These are phyloP conservation scores for Physeter macrocephalus DNA, from an alignment of 2,113 vertebrate genomes.

Conservation along the genomic window DNA sequence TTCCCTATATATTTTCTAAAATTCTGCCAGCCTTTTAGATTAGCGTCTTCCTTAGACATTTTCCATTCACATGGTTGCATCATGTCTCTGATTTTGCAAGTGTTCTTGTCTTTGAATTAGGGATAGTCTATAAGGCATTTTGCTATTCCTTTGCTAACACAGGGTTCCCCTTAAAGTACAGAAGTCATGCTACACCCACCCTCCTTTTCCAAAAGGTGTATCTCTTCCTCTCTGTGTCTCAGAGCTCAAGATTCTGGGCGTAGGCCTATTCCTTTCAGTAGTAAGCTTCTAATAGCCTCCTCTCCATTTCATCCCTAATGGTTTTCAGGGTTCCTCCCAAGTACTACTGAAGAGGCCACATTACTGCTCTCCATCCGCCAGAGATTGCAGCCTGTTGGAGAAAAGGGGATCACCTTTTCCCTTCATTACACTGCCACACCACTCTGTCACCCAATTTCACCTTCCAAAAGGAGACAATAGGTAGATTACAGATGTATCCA, in stretches of 20 bases:
- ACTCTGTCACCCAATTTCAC: not conserved
- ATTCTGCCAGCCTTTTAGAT: not conserved
- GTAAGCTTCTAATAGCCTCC: not conserved
- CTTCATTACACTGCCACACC: not conserved
- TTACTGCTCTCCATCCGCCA: not conserved
- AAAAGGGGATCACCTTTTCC: not conserved
- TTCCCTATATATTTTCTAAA: not conserved
- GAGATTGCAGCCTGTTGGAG: not conserved
- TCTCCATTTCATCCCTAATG: not conserved
- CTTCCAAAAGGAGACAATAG: not conserved
- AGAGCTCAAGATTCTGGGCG: not conserved
- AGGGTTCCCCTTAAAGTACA: not conserved
- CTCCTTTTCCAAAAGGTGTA: not conserved
- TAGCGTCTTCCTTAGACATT: not conserved
- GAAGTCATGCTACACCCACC: not conserved
- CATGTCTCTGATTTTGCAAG: not conserved
- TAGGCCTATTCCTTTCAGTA: not conserved
- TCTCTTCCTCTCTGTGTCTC: not conserved
- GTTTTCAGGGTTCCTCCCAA: not conserved
- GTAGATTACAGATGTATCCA: not conserved
- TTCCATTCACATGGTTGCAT: not conserved
- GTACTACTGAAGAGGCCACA: not conserved
- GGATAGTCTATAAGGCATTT: not conserved
- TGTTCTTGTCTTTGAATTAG: not conserved
- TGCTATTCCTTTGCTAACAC: not conserved